A percentile compares a stretch with the other conserved stretches of the same genome.
phyloP scores from a whole-genome alignment of 1,140 invertebrate species.

The Bombus pascuorum region DNA sequence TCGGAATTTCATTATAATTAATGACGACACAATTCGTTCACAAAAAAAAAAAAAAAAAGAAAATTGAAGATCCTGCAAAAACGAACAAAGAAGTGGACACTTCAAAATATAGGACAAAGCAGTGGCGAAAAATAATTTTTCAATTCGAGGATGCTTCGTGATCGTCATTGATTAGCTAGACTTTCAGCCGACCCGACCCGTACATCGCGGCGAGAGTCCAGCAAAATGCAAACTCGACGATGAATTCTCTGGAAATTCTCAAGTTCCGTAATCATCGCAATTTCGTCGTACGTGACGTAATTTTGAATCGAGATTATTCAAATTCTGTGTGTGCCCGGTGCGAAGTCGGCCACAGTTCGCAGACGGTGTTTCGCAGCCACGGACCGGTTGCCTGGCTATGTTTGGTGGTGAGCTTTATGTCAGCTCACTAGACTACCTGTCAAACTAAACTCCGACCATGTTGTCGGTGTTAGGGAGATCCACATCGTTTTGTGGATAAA shows the following conservation, averaged over 20 bases:
- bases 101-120: not conserved
- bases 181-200: too few relatives aligned
- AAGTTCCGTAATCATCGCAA: slow-evolving; percentile 75
- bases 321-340: slow-evolving; percentile 61
- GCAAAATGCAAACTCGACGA: slow-evolving; percentile 57
- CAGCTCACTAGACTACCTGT: slow-evolving; percentile 66
- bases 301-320: slow-evolving; percentile 75
- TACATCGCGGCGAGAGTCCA: slow-evolving; percentile 13
- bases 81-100: too few relatives aligned
- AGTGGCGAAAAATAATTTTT: not conserved
- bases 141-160: not conserved
- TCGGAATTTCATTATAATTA: not conserved
- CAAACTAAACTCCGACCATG: slow-evolving; percentile 64
- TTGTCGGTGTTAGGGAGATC: slow-evolving; percentile 33
- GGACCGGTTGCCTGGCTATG: slow-evolving; percentile 27
- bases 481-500: not conserved
- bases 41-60: not conserved
- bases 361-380: not conserved
- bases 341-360: slow-evolving; percentile 53
- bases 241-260: slow-evolving; percentile 71
- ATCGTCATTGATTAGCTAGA: not conserved
- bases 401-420: slow-evolving; percentile 70
- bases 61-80: not conserved
- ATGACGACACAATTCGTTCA: not conserved
- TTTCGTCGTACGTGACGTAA: slow-evolving; percentile 74